Conservation (phyloP, 2,888 invertebrate species). For the Harpagoxenus sublaevis region DNA sequence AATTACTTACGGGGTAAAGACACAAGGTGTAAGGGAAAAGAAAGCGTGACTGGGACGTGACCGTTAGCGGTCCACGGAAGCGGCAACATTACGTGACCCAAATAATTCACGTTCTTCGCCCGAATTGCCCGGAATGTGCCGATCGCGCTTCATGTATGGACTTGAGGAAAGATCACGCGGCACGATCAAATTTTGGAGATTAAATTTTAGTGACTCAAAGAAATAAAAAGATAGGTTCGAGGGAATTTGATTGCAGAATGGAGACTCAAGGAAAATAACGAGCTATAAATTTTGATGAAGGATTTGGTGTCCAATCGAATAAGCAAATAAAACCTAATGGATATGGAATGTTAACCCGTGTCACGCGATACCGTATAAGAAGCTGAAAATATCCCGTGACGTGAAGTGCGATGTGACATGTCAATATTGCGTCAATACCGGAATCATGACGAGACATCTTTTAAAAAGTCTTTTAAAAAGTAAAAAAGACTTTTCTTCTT, state of each 20-base stretch:
- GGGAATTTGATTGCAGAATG: not conserved
- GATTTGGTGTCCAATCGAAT: not conserved
- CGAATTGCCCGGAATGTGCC: not conserved
- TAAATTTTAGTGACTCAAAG: not conserved
- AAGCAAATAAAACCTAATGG: not conserved
- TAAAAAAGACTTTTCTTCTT: not conserved
- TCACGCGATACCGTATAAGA: not conserved
- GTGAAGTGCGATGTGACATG: not conserved
- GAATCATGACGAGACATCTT: not conserved
- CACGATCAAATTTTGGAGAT: slow-evolving; percentile 1
- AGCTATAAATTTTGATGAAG: not conserved
- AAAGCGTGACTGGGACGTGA: slow-evolving; percentile 45
- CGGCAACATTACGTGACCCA: slow-evolving; percentile 49
- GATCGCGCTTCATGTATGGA: slow-evolving; percentile 7
- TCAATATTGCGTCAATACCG: not conserved
- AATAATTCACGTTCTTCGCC: slow-evolving; percentile 22
- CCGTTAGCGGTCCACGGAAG: slow-evolving; percentile 35
- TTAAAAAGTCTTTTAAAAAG: too few species aligned
- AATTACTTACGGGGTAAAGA: slow-evolving; percentile 32
- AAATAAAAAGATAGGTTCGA: not conserved
- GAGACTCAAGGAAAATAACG: too few species aligned
- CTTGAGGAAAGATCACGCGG: not conserved
- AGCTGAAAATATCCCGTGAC: not conserved
- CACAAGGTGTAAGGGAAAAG: slow-evolving; percentile 33
- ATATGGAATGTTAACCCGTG: not conserved